phyloP scores from a whole-genome alignment of 1,140 invertebrate genomes.

The Hydropsyche tenuis region DNA sequence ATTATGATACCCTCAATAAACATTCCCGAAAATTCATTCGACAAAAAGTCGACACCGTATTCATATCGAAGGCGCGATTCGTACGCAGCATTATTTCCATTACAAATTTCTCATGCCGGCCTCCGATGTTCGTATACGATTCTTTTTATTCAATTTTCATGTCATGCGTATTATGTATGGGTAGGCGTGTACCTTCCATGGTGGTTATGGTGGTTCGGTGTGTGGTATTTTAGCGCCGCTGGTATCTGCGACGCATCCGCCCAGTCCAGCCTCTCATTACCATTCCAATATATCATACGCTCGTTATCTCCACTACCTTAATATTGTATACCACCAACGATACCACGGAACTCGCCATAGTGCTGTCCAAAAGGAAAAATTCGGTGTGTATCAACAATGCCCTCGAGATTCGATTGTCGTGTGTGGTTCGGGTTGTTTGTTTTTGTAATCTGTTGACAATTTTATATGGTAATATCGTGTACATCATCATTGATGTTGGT shows the following conservation, averaged over 20 bases:
- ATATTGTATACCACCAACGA: slow-evolving; percentile 27
- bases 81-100: no score
- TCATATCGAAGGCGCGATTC: no score
- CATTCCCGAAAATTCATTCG: no score
- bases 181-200: not conserved
- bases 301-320: slow-evolving; percentile 41
- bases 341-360: no score
- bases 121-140: no score
- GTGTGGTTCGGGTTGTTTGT: no score
- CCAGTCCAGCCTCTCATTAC: slow-evolving; percentile 45
- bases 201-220: slow-evolving; percentile 26
- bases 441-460: not conserved
- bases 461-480: not conserved
- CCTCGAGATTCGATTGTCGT: no score
- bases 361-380: no score
- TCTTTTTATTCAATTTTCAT: not conserved
- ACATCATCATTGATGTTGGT: slow-evolving; percentile 15
- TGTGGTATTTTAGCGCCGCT: slow-evolving; percentile 48
- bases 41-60: no score
- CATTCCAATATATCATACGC: slow-evolving; percentile 49
- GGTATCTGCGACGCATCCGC: slow-evolving; percentile 31
- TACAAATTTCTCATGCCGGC: no score
- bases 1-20: no score
- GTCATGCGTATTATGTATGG: not conserved
- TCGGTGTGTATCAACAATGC: no score